Conservation (phyloP, 2,113 vertebrate species). For the Poeciliopsis prolifica region DNA sequence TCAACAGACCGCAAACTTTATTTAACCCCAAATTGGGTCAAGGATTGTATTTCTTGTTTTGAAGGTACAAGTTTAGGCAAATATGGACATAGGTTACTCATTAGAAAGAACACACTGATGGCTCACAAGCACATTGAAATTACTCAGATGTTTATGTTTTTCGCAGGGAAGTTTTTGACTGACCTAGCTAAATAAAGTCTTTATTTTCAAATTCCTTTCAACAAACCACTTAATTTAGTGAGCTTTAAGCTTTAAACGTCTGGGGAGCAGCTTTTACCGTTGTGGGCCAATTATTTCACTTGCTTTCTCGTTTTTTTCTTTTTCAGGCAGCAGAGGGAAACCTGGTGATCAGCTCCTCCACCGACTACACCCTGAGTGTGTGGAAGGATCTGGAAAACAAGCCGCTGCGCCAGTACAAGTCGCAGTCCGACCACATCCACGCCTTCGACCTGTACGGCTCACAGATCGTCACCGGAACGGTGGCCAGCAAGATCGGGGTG, state of each 20-base stretch:
- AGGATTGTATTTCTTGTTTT: conserved; percentile 75
- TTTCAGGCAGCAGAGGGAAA: conserved; percentile 91
- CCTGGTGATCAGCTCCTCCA: conserved; percentile 92
- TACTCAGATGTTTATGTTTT: conserved; percentile 22
- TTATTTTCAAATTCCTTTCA: background rate
- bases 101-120: conserved; percentile 66
- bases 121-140: conserved; percentile 38
- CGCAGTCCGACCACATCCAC: conserved; percentile 91
- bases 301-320: conserved; percentile 8
- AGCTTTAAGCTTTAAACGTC: background rate
- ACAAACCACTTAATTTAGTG: background rate
- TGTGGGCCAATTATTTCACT: background rate
- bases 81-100: conserved; percentile 82
- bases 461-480: conserved; percentile 91
- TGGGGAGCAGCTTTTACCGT: background rate
- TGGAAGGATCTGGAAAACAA: conserved; percentile 98
- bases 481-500: conserved; percentile 94
- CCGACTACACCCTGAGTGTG: conserved; percentile 90
- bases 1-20: conserved; percentile 80
- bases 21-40: conserved; percentile 82
- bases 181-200: background rate
- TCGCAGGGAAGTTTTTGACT: background rate
- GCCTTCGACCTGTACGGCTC: conserved; percentile 91
- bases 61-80: conserved; percentile 78
- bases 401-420: conserved; percentile 91